Evolutionary conservation across 1,140 invertebrate genomes (phyloP), one percentile per base, ranked within the genome.

Genomic region (Macrostomum lignano): DNA sequence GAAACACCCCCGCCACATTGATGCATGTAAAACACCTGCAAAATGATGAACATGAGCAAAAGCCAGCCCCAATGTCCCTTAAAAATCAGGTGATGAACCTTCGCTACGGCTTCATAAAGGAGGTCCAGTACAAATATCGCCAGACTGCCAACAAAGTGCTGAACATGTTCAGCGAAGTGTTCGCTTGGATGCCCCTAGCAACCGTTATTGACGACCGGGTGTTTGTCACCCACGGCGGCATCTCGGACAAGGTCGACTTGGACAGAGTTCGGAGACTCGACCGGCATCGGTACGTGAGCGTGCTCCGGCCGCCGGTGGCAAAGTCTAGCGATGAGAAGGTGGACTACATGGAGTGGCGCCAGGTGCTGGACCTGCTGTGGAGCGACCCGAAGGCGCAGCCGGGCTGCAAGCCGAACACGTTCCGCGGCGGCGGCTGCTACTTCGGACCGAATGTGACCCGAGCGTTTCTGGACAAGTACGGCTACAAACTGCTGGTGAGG

Each of bases 341-440:
- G n/a, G n/a, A n/a, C n/a, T n/a, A n/a, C n/a, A n/a, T n/a, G n/a
- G n/a, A 31, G 20, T 35, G 25, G 36, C 52, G 54, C 2, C 43
- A 79, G 74, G 67, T 81, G 1, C 68, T 82, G 38, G 78, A 84
- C 51, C 65, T 84, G 10, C 56, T 84, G 32, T 84, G 78, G 78
- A 79, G 74, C 45, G 78, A 86, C 58, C 78, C 79, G 0, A 69
- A 74, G 50, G 58, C 65, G 6, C 46, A 46, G 4, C 31, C 42
- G 4, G 63, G 63, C 64, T 78, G 74, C 45, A 63, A 67, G 14
- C 71, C 74, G 0, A 86, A 84, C 49, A 67, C 66, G 6, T 65
- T 79, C 26, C 64, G 79, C 4, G 79, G 79, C 1, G 77, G 77
- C 10, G 79, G 79, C 1, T 72, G 71, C 3, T 81, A 77, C 49